Base-by-base conservation (phyloP, 2,888 invertebrate genomes). In the Limenitis camilla region DNA sequence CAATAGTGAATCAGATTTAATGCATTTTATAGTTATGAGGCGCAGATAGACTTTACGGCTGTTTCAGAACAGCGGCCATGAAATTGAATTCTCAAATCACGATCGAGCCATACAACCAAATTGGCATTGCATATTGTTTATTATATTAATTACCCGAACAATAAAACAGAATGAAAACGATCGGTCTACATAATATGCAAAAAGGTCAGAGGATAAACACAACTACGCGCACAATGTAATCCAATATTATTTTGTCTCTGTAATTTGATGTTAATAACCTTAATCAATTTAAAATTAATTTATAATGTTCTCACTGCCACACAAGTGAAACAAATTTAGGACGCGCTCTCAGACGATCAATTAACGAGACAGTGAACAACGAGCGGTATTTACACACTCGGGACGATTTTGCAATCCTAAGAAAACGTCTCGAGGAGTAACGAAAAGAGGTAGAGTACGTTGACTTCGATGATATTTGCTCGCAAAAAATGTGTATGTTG, bases 401-500 rank as follows among this genome's bases (percentile, higher is more conserved):
- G 42, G 56, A 49, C 52, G 57, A 40, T 58, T 55, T 57, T 41
- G 42, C 56, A 53, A 50, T 45, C 52, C 49, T 41, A 55, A 51
- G 56, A 56, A 53, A 59, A 47, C 52, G 52, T 60, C 56, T 53
- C 57, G 49, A 49, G 49, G 55, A 54, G 54, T 56, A 57, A 56
- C 54, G 56, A 61, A 60, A 61, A 59, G 55, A 54, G 45, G 38
- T 51, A 65, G 70, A 68, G 82, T 78, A 66, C 82, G 73, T 81
- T 81, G 82, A 81, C 81, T 76, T 79, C 76, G 64, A 59, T 67
- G 72, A 76, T 80, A 78, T 80, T 79, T 71, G 72, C 72, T 77
- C 72, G 79, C 79, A 78, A 86, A 86, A 86, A 83, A 78, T 78
- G 72, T 65, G 70, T 74, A 67, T 74, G 76, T 80, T 81, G 78